These are phyloP conservation scores for Luperina testacea DNA, from an alignment of 2,888 invertebrate species.

Conservation along the genomic window DNA sequence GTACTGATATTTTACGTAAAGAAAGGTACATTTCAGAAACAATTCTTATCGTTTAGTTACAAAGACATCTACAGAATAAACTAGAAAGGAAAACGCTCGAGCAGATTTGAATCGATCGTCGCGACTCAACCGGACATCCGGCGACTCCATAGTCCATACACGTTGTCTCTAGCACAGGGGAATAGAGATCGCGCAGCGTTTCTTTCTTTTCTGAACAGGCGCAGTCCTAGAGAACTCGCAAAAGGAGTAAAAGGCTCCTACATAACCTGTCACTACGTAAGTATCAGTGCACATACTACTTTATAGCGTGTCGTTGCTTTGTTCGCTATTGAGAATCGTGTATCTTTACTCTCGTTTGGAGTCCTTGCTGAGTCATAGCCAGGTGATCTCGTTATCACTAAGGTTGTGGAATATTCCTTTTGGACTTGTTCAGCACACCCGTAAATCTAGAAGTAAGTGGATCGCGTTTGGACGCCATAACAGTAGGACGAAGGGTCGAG, in stretches of 20 bases:
- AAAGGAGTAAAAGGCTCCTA: conserved; percentile 91
- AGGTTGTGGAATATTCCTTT: conserved; percentile 70
- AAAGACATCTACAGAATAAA: conserved; percentile 49
- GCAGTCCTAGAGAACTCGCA: conserved; percentile 89
- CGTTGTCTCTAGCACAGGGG: conserved; percentile 88
- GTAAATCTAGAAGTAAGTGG: conserved; percentile 76
- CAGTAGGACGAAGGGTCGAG: conserved; percentile 70
- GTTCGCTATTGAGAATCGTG: conserved; percentile 68
- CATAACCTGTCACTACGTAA: conserved; percentile 90
- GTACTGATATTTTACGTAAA: conserved; percentile 56
- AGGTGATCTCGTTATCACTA: conserved; percentile 66
- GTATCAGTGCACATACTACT: conserved; percentile 81
- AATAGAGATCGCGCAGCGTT: conserved; percentile 88
- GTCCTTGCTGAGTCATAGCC: conserved; percentile 76
- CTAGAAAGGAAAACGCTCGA: conserved; percentile 59
- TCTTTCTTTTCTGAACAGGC: conserved; percentile 90
- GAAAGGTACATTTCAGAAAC: conserved; percentile 58
- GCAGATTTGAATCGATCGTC: conserved; percentile 77
- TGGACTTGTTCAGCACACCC: conserved; percentile 69
- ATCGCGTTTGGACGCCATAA: conserved; percentile 77
- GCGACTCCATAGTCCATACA: conserved; percentile 86
- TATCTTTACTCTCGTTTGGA: conserved; percentile 58
- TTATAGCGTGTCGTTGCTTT: conserved; percentile 72
- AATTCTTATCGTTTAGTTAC: conserved; percentile 24
- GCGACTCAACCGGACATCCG: conserved; percentile 86